Evolutionary conservation across 2,113 vertebrate genomes (phyloP), one percentile per base, ranked within the genome.

Genomic region (Copsychus sechellarum): DNA sequence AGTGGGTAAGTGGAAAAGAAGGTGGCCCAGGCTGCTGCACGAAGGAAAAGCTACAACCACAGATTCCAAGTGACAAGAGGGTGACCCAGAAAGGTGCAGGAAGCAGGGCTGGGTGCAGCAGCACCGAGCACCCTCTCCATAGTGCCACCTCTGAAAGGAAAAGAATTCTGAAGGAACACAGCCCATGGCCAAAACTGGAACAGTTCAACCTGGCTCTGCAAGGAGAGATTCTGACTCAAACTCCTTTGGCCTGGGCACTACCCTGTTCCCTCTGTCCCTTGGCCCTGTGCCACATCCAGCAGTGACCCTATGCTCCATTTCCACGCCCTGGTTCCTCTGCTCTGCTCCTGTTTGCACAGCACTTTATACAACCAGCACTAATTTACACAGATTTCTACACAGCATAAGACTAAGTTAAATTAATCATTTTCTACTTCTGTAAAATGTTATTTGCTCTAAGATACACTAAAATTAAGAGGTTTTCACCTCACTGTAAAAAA

Each of bases 311-410:
- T 47, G 21, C 84, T 60, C 38, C 4, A 2, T 12, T 78, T 56
- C 25, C 5, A 5, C 0, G 0, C 9, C 58, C 58, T 0, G 0
- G 11, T 45, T 34, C 47, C 69, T 81, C 26, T 0, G 2, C 26
- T 77, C 60, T 54, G n/a, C n/a, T 57, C 58, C 34, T 19, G 34
- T 29, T 60, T 58, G 70, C 66, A 81, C 38, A 47, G 56, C 56
- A 51, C 16, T 40, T 43, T 3, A 0, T 21, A 57, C 65, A 47
- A 42, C 7, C 42, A 26, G 54, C 4, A 6, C 54, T 19, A 21
- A 73, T 57, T 48, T 21, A 47, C 21, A 19, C 1, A 6, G 4
- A 54, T 50, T 78, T 57, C n/a, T 66, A 77, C 17, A 45, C 29
- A 88, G 51, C 47, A 86, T 11, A 56, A n/a, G 14, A 58, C 2